Evolutionary conservation across 2,888 invertebrate species (phyloP), one percentile per base, ranked within the genome.

Genomic region (Cosmorhoe ocellata): DNA sequence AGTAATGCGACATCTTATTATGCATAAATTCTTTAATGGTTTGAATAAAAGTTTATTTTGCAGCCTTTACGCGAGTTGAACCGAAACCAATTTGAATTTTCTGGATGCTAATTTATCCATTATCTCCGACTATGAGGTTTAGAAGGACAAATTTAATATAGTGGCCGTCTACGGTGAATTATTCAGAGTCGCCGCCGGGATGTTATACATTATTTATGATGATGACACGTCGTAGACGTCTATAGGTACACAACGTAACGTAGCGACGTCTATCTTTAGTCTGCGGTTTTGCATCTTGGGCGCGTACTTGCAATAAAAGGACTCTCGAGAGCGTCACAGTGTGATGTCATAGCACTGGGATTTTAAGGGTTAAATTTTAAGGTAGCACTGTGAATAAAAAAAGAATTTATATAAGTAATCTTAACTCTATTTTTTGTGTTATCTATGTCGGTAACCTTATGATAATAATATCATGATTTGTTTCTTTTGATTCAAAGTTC

Each of bases 71-170:
- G 4, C 18, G 18, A 18, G 2, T 18, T 4, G 4, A 18, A 18
- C 2, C 18, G 18, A 18, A 18, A 18, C 3, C 28, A 27, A 48
- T 41, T 69, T 70, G 69, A 76, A 14, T 41, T 74, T 72, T 69
- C 64, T 63, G 61, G 69, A 74, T 75, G 71, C 70, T 75, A 73
- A 74, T 74, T 71, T 71, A 54, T 70, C 62, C 69, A 73, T 51
- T 74, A 76, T 76, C 79, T 79, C 79, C 59, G 71, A 58, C 63
- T 66, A 62, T 62, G 67, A 57, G 58, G 62, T 73, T 75, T 80
- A 79, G 79, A 83, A 81, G 69, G 81, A 82, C 84, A 83, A 85
- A 87, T 89, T 88, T 86, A 88, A 89, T 89, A 88, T 86, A 87
- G 81, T 86, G 83, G 76, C 78, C 80, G 77, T 77, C 75, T 74